Evolutionary conservation across 2,797 vertebrate species (phyloP).

Genomic region (Tinamus major): DNA sequence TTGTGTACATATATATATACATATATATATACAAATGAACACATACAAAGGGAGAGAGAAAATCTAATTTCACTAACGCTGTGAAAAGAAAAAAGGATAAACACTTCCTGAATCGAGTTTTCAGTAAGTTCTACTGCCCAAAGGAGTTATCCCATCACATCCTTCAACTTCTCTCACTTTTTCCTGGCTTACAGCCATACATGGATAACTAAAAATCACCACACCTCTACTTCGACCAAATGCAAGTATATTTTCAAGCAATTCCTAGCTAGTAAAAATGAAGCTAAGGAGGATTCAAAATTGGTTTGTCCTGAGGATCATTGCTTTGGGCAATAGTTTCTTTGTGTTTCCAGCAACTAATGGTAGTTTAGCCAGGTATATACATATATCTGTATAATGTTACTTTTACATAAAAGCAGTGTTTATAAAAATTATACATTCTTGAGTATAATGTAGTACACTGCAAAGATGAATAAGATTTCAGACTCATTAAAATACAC

Average conservation of each 20-base stretch:
- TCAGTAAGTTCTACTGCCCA: not conserved
- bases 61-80: not conserved
- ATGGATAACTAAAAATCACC: not conserved
- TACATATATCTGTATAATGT: not conserved
- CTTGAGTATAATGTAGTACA: not conserved
- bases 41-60: not conserved
- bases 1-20: not conserved
- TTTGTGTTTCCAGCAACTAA: not conserved
- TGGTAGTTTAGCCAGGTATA: not conserved
- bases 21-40: too few relatives aligned
- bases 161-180: not conserved
- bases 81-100: not conserved
- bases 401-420: not conserved
- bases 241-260: not conserved
- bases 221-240: not conserved
- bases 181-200: not conserved
- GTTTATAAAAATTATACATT: not conserved
- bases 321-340: not conserved
- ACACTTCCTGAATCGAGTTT: not conserved
- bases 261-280: not conserved
- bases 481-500: not conserved
- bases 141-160: not conserved
- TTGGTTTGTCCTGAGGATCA: not conserved
- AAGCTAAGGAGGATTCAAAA: not conserved
- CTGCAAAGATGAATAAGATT: not conserved